phyloP scores from a whole-genome alignment of 2,888 invertebrate species.

The Congeria kusceri region DNA sequence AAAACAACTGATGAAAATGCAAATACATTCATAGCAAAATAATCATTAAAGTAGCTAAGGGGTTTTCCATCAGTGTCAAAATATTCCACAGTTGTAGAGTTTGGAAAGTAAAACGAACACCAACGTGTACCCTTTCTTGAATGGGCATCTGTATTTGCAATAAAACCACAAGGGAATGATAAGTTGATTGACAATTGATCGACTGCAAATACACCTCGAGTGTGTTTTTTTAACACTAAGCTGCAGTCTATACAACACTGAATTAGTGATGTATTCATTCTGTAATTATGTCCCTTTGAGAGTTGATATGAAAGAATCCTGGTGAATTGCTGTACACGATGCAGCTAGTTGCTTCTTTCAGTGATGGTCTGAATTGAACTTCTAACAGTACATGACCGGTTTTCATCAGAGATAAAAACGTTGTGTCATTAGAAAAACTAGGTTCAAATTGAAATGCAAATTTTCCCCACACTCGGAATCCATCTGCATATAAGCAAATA shows the following conservation, averaged over 20 bases:
- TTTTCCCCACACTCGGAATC: too few relatives aligned
- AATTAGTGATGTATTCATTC: slow-evolving; percentile 57
- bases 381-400: too few relatives aligned
- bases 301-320: slow-evolving; percentile 47
- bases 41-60: slow-evolving; percentile 14
- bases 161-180: slow-evolving; percentile 35
- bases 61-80: slow-evolving; percentile 48
- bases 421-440: too few relatives aligned
- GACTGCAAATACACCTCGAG: slow-evolving; percentile 47
- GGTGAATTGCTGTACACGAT: slow-evolving; percentile 51
- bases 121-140: slow-evolving; percentile 17
- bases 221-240: slow-evolving; percentile 10
- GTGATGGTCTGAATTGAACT: slow-evolving; percentile 31
- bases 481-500: too few relatives aligned
- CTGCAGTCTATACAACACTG: slow-evolving; percentile 51
- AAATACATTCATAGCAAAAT: slow-evolving; percentile 28
- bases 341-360: slow-evolving; percentile 42
- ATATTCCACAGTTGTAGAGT: slow-evolving; percentile 21
- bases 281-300: slow-evolving; percentile 51
- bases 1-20: slow-evolving; percentile 6
- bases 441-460: too few relatives aligned
- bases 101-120: slow-evolving; percentile 35
- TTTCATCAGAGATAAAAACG: too few relatives aligned
- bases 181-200: slow-evolving; percentile 35
- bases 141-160: slow-evolving; percentile 44